Evolutionary conservation across 1,140 invertebrate species (phyloP).

Genomic region (Drosophila mauritiana): DNA sequence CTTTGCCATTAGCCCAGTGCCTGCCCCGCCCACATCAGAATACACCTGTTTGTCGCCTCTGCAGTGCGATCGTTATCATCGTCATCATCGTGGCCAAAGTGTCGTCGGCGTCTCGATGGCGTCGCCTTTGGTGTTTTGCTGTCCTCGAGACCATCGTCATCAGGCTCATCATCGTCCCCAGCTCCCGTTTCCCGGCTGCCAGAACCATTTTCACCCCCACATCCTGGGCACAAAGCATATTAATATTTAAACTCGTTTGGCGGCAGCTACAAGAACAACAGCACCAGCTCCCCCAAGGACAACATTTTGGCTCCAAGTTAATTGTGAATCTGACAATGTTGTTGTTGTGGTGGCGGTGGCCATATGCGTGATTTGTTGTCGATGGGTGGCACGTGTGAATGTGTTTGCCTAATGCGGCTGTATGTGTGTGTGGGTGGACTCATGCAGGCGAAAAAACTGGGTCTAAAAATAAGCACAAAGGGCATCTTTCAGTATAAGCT

Average conservation of each 20-base stretch:
- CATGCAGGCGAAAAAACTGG: neutral
- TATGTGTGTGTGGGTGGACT: neutral
- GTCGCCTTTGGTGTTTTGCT: slow-evolving; percentile 31
- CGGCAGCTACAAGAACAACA: slow-evolving; percentile 18
- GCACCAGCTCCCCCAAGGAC: slow-evolving; percentile 47
- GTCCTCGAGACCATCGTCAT: slow-evolving; percentile 33
- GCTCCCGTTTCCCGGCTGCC: neutral
- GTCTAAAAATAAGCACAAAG: neutral
- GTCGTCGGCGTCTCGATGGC: slow-evolving; percentile 56
- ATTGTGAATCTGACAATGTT: slow-evolving; percentile 59
- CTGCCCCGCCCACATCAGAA: slow-evolving; percentile 10
- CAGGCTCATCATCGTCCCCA: slow-evolving; percentile 34
- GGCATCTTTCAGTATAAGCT: neutral
- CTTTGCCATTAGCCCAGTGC: slow-evolving; percentile 63
- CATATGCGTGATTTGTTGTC: slow-evolving; percentile 70
- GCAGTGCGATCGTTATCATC: slow-evolving; percentile 26
- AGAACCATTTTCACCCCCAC: slow-evolving; percentile 21
- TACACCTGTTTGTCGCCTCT: slow-evolving; percentile 22
- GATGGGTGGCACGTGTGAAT: slow-evolving; percentile 62
- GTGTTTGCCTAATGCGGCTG: slow-evolving; percentile 9
- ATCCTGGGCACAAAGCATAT: slow-evolving; percentile 59
- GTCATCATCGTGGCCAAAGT: slow-evolving; percentile 46
- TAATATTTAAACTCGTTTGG: slow-evolving; percentile 73
- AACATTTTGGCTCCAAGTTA: slow-evolving; percentile 72
- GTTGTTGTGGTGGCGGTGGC: slow-evolving; percentile 26